Conservation (phyloP, 1,140 invertebrate genomes). For the Heliothis subflexa region DNA sequence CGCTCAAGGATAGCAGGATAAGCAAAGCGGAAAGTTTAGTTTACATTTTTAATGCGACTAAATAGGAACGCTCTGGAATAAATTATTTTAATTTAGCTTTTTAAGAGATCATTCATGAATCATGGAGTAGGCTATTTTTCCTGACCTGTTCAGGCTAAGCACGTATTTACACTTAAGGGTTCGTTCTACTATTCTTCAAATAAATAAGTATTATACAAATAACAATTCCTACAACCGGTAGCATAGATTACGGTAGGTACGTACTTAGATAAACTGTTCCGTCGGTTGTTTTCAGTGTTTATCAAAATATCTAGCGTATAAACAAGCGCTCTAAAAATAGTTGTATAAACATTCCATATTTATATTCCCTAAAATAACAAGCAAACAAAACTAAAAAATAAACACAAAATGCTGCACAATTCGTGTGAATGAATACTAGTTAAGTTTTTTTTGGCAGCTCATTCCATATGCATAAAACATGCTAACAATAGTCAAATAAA, state of each 20-base stretch:
- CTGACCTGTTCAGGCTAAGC: too few species aligned
- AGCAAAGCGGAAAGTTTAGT: background rate
- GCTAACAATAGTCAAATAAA: slow-evolving; percentile 38
- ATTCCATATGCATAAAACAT: slow-evolving; percentile 26
- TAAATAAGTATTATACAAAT: too few species aligned
- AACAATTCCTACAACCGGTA: too few species aligned
- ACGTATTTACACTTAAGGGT: too few species aligned
- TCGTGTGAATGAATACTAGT: slow-evolving; percentile 22
- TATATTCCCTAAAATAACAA: background rate
- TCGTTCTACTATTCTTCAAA: too few species aligned
- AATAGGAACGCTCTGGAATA: background rate
- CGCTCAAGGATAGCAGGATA: background rate
- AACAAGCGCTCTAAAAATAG: too few species aligned
- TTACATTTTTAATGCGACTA: slow-evolving; percentile 16
- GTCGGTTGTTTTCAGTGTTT: too few species aligned
- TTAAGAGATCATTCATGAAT: background rate
- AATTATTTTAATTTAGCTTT: background rate
- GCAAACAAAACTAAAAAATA: background rate
- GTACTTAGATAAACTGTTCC: too few species aligned
- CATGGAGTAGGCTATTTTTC: too few species aligned
- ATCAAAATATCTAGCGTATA: too few species aligned
- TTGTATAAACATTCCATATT: slow-evolving; percentile 5
- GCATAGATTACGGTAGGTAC: too few species aligned
- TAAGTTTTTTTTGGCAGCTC: slow-evolving; percentile 5
- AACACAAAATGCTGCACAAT: background rate